These are phyloP conservation scores for Drosophila sucinea DNA, from an alignment of 1,140 invertebrate species.

Conservation along the genomic window DNA sequence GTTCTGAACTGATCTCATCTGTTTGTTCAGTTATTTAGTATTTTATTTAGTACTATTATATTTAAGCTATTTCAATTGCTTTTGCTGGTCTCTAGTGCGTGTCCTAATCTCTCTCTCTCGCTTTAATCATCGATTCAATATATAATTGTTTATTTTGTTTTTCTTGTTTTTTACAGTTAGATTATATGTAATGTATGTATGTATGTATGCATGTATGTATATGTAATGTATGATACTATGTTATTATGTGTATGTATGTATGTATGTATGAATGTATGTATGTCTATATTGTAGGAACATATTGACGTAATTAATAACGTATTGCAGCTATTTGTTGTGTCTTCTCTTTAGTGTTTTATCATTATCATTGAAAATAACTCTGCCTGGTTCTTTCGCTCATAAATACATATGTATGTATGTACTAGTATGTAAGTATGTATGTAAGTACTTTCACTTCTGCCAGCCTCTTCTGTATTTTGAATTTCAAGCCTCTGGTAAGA, in stretches of 20 bases:
- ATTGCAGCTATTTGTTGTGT: slow-evolving; percentile 81
- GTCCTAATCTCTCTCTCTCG: slow-evolving; percentile 25
- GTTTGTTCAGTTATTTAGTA: slow-evolving; percentile 17
- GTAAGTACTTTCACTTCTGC: slow-evolving; percentile 3
- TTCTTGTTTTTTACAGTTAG: slow-evolving; percentile 6
- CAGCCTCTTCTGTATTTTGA: slow-evolving; percentile 7
- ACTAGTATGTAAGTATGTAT: slow-evolving; percentile 25
- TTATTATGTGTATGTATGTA: slow-evolving; percentile 39
- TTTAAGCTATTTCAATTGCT: slow-evolving; percentile 38
- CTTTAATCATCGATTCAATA: slow-evolving; percentile 33
- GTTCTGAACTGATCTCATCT: not conserved
- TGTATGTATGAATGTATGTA: slow-evolving; percentile 68
- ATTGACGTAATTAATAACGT: slow-evolving; percentile 83
- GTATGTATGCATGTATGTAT: not conserved
- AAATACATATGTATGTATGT: slow-evolving; percentile 19
- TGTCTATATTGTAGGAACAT: slow-evolving; percentile 83
- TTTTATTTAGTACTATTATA: slow-evolving; percentile 32
- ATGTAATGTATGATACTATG: slow-evolving; percentile 9
- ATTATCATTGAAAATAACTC: slow-evolving; percentile 13
- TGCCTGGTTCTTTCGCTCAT: not conserved
- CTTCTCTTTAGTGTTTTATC: slow-evolving; percentile 36
- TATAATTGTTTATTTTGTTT: slow-evolving; percentile 48
- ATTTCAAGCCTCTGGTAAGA: slow-evolving; percentile 6
- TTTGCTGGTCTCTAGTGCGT: slow-evolving; percentile 17
- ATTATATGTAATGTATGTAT: slow-evolving; percentile 2